A percentile compares a stretch with the other conserved stretches of the same genome.
Conservation (phyloP, 2,797 vertebrate genomes). For the Trachurus trachurus region DNA sequence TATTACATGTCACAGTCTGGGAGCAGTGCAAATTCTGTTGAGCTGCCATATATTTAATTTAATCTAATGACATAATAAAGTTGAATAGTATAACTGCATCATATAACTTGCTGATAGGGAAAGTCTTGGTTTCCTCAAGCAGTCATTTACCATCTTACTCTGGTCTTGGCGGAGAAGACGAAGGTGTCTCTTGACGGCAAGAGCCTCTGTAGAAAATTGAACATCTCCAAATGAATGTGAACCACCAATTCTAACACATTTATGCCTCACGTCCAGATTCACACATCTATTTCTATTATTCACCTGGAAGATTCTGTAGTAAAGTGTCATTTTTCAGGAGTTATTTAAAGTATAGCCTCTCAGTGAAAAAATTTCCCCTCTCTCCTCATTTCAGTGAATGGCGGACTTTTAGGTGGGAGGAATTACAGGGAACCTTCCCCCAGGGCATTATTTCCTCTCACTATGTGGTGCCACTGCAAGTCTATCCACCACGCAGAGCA, state of each 20-base stretch:
- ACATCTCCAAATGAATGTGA: conserved; percentile 54
- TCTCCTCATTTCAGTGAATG: conserved; percentile 30
- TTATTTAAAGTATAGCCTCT: conserved; percentile 39
- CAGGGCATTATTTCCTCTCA: conserved; percentile 57
- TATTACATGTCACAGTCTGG: conserved; percentile 30
- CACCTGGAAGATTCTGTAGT: conserved; percentile 22
- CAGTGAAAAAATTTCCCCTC: conserved; percentile 12
- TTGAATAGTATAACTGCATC: conserved; percentile 19
- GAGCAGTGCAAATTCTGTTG: conserved; percentile 34
- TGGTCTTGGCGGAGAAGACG: conserved; percentile 14
- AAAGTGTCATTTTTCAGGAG: conserved; percentile 41
- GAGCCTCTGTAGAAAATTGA: conserved; percentile 51
- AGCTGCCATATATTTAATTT: conserved; percentile 31
- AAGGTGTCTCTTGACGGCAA: conserved; percentile 16
- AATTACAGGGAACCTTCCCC: conserved; percentile 32
- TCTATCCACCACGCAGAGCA: conserved; percentile 39
- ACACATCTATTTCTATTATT: conserved; percentile 58
- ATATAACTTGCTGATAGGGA: conserved; percentile 24
- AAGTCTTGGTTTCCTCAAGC: conserved; percentile 28
- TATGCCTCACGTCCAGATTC: conserved; percentile 44
- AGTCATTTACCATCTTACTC: conserved; percentile 46
- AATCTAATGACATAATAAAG: conserved; percentile 32
- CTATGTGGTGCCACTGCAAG: conserved; percentile 22
- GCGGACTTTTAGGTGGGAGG: conserved; percentile 21
- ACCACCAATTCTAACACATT: conserved; percentile 55